Evolutionary conservation across 1,140 invertebrate species (phyloP).

Genomic region (Drosophila setifemur): DNA sequence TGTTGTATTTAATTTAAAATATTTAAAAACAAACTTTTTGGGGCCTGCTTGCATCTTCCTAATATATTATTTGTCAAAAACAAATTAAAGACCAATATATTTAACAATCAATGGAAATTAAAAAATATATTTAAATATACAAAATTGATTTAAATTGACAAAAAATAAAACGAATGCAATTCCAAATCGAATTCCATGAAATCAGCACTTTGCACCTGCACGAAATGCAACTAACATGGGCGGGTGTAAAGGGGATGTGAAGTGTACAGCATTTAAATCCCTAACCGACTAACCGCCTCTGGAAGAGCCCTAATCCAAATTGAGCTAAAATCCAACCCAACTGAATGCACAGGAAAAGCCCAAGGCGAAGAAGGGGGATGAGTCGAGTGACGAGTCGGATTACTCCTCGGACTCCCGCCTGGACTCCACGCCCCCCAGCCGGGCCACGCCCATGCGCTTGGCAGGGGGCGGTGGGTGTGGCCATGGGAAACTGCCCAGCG

Average conservation of each 20-base stretch:
- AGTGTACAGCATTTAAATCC: too few relatives aligned
- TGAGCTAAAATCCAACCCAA: neutral
- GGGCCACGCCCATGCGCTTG: slow-evolving; percentile 31
- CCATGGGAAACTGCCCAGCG: slow-evolving; percentile 31
- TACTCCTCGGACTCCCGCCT: slow-evolving; percentile 69
- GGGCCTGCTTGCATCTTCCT: too few relatives aligned
- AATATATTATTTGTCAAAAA: too few relatives aligned
- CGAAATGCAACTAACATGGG: neutral
- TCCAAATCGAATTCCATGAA: neutral
- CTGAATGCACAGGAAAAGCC: slow-evolving; percentile 41
- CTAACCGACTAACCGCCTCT: neutral
- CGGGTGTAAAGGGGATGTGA: neutral
- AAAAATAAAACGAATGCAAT: neutral
- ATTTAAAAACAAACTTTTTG: too few relatives aligned
- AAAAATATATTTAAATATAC: too few relatives aligned
- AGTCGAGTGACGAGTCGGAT: slow-evolving; percentile 75
- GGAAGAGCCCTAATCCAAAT: neutral
- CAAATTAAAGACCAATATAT: too few relatives aligned
- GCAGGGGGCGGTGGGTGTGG: slow-evolving; percentile 10
- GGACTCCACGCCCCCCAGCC: slow-evolving; percentile 49
- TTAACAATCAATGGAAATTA: too few relatives aligned
- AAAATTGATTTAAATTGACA: neutral
- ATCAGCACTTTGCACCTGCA: slow-evolving; percentile 16
- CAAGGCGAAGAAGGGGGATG: slow-evolving; percentile 50
- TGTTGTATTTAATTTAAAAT: too few relatives aligned